A percentile compares a stretch with the other conserved stretches of the same genome.
Conservation (phyloP, 2,113 vertebrate species). For the Chionomys nivalis region DNA sequence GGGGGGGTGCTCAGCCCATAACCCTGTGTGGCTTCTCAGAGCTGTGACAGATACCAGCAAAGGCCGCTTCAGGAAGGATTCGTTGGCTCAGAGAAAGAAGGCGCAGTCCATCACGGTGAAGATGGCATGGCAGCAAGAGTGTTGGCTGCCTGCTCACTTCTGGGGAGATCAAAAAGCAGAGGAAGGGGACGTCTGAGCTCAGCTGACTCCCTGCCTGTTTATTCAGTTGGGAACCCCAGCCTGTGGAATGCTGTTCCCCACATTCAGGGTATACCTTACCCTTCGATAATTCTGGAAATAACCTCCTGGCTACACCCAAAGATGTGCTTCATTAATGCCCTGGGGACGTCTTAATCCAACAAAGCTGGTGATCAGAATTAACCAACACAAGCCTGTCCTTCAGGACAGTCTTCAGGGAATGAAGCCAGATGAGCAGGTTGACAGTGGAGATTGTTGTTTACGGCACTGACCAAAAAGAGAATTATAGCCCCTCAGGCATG, state of each 20-base stretch:
- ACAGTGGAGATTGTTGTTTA: not conserved
- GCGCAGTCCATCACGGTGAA: accelerated
- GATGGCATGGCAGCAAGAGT: not conserved
- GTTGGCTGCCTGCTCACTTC: not conserved
- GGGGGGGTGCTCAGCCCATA: no score
- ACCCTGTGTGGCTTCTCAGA: not conserved
- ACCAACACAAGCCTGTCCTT: not conserved
- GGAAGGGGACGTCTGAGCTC: not conserved
- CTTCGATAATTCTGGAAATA: not conserved
- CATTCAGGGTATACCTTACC: not conserved
- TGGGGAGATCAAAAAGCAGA: not conserved
- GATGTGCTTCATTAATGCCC: not conserved
- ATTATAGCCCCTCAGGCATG: not conserved
- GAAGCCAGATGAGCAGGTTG: not conserved
- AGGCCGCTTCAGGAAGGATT: not conserved
- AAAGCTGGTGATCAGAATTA: not conserved
- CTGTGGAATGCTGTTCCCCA: not conserved
- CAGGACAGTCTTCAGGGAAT: not conserved
- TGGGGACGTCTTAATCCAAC: not conserved
- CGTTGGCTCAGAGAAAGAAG: not conserved
- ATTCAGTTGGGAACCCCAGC: not conserved
- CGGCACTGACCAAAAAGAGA: not conserved
- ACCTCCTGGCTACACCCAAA: not conserved
- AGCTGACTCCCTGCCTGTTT: not conserved
- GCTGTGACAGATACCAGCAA: not conserved